Evolutionary conservation across 2,113 vertebrate genomes (phyloP), one percentile per base, ranked within the genome.

Genomic region (Merops nubicus): DNA sequence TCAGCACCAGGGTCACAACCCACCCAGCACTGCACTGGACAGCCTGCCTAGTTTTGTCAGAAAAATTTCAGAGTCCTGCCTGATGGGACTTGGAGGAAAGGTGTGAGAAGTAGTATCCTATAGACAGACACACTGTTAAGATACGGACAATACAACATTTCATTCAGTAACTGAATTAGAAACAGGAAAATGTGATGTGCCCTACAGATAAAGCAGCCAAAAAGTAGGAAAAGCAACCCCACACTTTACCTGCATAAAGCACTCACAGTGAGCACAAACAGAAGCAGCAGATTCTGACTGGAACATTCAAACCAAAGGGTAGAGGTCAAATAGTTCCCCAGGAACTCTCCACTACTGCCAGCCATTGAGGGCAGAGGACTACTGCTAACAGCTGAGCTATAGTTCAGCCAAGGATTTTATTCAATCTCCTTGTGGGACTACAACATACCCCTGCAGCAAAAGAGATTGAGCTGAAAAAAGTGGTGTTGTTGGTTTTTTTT

Each of bases 391-490:
- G 94, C 95, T 96, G 95, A 97, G 95, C 96, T 96, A 97, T 57
- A 97, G 87, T 95, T 96, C 94, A 97, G 91, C 91, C 93, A 88
- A 89, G 89, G 70, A 93, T 95, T 97, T 96, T 95, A 96, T 94
- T 94, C 96, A 96, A 83, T 93, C 94, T 97, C 96, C 91, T 96
- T 96, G 94, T 54, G 89, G 94, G 93, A 95, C 93, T 97, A 95
- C 94, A 97, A 97, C 94, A 96, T 94, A 96, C 89, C 89, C 94
- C 94, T 97, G 96, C 91, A 96, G 96, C 82, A 97, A 97, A 97
- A 96, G 91, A 97, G 96, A 96, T 40, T 88, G 81, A 97, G 94
- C 95, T 96, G 96, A 97, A 96, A 96, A 91, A 93, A 87, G 38
- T n/a, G 23, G 1, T 81, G 48, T 82, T 45, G 64, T 83, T 70